phyloP scores from a whole-genome alignment of 2,797 vertebrate genomes.

The Aeoliscus strigatus region DNA sequence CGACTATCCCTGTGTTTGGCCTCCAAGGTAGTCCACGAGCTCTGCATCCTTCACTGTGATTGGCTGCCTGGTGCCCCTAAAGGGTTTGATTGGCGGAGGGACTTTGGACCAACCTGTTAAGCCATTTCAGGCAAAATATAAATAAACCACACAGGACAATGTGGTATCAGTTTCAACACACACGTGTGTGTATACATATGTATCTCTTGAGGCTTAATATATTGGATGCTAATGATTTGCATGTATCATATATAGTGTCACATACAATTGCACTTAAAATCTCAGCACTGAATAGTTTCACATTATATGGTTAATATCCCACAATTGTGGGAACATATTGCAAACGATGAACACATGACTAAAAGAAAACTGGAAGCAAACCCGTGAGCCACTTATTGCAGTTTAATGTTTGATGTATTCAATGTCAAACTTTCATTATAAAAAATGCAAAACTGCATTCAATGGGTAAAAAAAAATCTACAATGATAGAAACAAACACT shows the following conservation, averaged over 20 bases:
- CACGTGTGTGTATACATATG: too few relatives aligned
- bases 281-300: too few relatives aligned
- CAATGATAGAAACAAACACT: conserved; percentile 29
- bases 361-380: not conserved
- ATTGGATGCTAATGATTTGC: too few relatives aligned
- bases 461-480: conserved; percentile 46
- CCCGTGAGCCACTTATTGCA: conserved; percentile 37
- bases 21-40: not conserved
- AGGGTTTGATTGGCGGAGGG: conserved; percentile 31
- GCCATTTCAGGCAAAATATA: conserved; percentile 1
- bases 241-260: too few relatives aligned
- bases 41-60: conserved; percentile 38
- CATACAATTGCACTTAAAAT: too few relatives aligned
- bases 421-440: conserved; percentile 28
- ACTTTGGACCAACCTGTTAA: conserved; percentile 8
- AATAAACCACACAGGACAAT: too few relatives aligned
- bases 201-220: too few relatives aligned
- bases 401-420: conserved; percentile 51
- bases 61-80: conserved; percentile 11
- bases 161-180: too few relatives aligned
- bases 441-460: conserved; percentile 37
- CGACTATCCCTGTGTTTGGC: not conserved
- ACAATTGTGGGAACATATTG: too few relatives aligned
- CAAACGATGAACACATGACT: too few relatives aligned
- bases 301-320: too few relatives aligned